Conservation (phyloP, 2,888 invertebrate species). For the Noctuana brunneofusca region DNA sequence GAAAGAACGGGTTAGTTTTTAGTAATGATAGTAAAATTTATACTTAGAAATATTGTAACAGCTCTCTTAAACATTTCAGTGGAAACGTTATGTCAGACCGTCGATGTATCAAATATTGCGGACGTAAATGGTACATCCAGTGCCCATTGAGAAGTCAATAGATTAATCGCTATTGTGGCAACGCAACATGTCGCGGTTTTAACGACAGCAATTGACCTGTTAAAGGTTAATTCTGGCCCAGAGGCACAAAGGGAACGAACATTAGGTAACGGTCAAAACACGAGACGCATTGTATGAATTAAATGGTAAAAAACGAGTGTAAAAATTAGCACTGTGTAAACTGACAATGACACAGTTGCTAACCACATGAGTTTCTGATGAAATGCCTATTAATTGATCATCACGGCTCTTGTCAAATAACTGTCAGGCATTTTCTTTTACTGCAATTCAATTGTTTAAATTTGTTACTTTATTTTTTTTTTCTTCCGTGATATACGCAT, state of each 20-base stretch:
- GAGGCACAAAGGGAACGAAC: neutral
- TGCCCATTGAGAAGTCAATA: constrained; percentile 16
- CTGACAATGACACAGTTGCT: neutral
- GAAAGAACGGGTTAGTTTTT: too few species aligned
- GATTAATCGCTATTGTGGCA: constrained; percentile 19
- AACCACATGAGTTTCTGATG: neutral
- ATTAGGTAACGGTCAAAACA: neutral
- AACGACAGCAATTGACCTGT: constrained; percentile 3
- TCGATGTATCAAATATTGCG: constrained; percentile 1
- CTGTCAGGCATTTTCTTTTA: too few species aligned
- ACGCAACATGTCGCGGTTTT: neutral
- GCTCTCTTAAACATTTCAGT: neutral
- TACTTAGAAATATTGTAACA: too few species aligned
- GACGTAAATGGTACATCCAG: constrained; percentile 18
- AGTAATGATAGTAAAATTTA: too few species aligned
- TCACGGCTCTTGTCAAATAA: too few species aligned
- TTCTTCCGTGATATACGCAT: too few species aligned
- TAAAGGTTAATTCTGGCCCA: neutral
- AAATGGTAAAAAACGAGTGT: neutral
- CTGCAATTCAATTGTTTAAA: too few species aligned
- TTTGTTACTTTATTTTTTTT: too few species aligned
- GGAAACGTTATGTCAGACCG: neutral
- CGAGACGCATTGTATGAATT: neutral
- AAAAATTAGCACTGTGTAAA: neutral
- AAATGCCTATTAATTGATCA: too few species aligned